A percentile compares a stretch with the other conserved stretches of the same genome.
phyloP scores from a whole-genome alignment of 2,113 vertebrate genomes.

The Cryptomyrus ogoouensis region DNA sequence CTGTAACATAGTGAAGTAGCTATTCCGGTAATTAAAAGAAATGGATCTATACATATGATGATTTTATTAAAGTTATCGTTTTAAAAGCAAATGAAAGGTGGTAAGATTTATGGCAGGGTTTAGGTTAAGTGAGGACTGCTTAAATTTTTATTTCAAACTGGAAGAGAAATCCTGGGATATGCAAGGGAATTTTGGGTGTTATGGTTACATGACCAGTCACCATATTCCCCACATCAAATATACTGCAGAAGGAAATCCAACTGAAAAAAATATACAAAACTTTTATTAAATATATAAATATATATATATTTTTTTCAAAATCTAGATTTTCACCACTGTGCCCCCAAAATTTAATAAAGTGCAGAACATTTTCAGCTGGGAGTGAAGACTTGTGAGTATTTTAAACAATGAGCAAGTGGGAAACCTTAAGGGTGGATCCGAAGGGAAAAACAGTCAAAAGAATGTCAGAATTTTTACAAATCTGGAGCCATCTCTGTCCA shows the following conservation, averaged over 20 bases:
- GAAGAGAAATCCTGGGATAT: not conserved
- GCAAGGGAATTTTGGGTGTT: not conserved
- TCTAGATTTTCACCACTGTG: not conserved
- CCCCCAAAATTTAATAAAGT: not conserved
- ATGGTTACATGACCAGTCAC: not conserved
- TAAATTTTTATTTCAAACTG: not conserved
- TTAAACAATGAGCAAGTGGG: not conserved
- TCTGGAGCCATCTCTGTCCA: not conserved
- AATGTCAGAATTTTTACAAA: not conserved
- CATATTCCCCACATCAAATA: not conserved
- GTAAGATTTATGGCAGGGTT: not conserved
- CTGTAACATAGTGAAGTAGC: not conserved
- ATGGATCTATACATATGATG: not conserved
- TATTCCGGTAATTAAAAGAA: not conserved
- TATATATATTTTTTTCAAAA: not conserved
- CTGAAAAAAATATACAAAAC: not conserved
- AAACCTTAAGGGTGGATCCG: not conserved
- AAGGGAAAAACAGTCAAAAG: not conserved
- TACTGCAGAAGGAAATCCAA: not conserved
- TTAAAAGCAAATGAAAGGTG: not conserved
- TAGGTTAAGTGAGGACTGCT: not conserved
- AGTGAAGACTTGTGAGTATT: not conserved
- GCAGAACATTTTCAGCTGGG: not conserved
- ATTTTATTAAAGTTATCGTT: not conserved
- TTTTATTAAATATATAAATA: not conserved